Percentiles rank a stretch among this genome's conserved stretches.
Evolutionary conservation across 2,888 invertebrate genomes (phyloP).

Genomic region (Oscheius sp.): DNA sequence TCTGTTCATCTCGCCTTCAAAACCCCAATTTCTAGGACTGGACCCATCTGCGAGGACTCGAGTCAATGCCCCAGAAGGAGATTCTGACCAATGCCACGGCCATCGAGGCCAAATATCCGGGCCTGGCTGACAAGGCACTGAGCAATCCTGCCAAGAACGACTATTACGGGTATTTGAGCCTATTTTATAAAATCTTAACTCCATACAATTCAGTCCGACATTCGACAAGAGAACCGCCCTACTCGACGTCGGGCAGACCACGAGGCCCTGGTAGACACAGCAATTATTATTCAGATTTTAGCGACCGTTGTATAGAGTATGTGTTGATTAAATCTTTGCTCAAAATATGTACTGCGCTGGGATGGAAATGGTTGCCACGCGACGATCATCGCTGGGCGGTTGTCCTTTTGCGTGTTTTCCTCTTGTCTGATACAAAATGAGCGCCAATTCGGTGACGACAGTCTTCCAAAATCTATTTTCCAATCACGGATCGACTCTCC

Average conservation of each 20-base stretch:
- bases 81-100: slow-evolving; percentile 45
- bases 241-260: slow-evolving; percentile 65
- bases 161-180: slow-evolving; percentile 49
- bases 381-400: background rate
- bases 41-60: slow-evolving; percentile 65
- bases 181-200: slow-evolving; percentile 1
- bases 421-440: slow-evolving; percentile 12
- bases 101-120: slow-evolving; percentile 64
- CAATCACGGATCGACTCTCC: slow-evolving; percentile 65
- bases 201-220: slow-evolving; percentile 51
- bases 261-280: slow-evolving; percentile 63
- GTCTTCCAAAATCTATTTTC: slow-evolving; percentile 63
- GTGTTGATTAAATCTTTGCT: slow-evolving; percentile 33
- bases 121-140: slow-evolving; percentile 56
- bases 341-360: background rate
- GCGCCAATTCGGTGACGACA: slow-evolving; percentile 55
- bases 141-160: slow-evolving; percentile 54
- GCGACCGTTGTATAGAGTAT: slow-evolving; percentile 17
- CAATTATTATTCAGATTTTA: slow-evolving; percentile 16
- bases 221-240: slow-evolving; percentile 67
- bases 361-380: slow-evolving; percentile 17
- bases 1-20: too few species aligned
- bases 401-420: background rate
- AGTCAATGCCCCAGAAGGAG: slow-evolving; percentile 62
- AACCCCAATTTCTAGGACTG: slow-evolving; percentile 52